Conservation (phyloP, 1,140 invertebrate genomes). For the Pseudomyrmex pallidus region DNA sequence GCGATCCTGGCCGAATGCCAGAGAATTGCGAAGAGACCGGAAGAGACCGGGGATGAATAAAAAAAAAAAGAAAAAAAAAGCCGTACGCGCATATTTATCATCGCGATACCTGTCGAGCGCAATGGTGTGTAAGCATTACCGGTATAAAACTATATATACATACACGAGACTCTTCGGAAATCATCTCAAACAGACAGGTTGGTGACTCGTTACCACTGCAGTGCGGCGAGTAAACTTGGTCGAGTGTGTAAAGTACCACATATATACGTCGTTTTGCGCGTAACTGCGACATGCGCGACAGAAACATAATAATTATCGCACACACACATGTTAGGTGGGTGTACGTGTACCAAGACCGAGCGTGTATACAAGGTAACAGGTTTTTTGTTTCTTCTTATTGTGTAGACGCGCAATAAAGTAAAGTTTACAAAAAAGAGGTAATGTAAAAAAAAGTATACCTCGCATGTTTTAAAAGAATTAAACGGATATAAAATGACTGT, state of each 20-base stretch:
- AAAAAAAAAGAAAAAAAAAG: constrained; percentile 38
- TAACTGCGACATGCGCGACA: constrained; percentile 1
- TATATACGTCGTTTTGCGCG: neutral
- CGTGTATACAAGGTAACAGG: neutral
- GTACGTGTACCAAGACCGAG: constrained; percentile 2
- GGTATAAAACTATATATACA: neutral
- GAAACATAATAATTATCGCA: neutral
- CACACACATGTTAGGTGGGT: constrained; percentile 26
- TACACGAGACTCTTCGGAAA: constrained; percentile 72
- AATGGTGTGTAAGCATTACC: constrained; percentile 12
- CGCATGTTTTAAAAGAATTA: neutral
- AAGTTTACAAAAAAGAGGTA: neutral
- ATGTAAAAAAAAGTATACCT: neutral
- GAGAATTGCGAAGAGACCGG: constrained; percentile 72
- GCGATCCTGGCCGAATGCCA: constrained; percentile 77
- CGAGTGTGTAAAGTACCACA: constrained; percentile 22
- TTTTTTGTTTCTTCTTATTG: too few species aligned
- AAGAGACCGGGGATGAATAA: constrained; percentile 61
- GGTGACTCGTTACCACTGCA: constrained; percentile 68
- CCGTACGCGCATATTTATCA: constrained; percentile 75
- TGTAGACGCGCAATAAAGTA: too few species aligned
- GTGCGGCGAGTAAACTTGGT: constrained; percentile 69
- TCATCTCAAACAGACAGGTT: constrained; percentile 62
- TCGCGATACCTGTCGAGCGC: constrained; percentile 72
- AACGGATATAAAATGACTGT: neutral